Evolutionary conservation across 2,797 vertebrate genomes (phyloP).

Genomic region (Channallabes apus): DNA sequence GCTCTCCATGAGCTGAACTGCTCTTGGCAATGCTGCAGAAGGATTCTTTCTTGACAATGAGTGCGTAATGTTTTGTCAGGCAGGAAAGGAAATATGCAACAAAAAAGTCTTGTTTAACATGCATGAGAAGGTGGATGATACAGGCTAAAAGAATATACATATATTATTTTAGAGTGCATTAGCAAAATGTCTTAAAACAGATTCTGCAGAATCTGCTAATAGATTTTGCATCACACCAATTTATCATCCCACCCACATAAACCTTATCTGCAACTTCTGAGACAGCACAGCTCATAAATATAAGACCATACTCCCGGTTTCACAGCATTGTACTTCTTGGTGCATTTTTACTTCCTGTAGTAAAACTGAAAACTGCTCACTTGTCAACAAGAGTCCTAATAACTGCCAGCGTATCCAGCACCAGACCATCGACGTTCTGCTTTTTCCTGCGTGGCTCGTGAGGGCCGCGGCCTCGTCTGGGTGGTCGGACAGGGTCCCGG

Average conservation of each 20-base stretch:
- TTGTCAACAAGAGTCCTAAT: constrained; percentile 98
- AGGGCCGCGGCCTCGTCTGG: constrained; percentile 90
- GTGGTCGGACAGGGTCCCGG: constrained; percentile 92
- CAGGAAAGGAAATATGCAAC: background rate
- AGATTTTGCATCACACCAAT: background rate
- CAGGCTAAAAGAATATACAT: background rate
- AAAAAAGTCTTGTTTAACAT: background rate
- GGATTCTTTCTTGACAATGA: background rate
- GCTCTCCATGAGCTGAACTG: background rate
- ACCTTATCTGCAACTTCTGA: constrained; percentile 5
- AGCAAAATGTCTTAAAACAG: background rate
- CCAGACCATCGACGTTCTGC: constrained; percentile 94
- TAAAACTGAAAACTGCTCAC: constrained; percentile 77
- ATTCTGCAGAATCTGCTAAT: background rate
- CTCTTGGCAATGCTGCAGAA: background rate
- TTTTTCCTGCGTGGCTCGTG: constrained; percentile 97
- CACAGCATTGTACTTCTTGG: background rate
- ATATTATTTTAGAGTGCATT: background rate
- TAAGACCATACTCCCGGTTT: background rate
- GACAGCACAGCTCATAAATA: background rate
- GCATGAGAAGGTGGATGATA: background rate
- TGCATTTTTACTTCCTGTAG: background rate
- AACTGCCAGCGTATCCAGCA: constrained; percentile 95
- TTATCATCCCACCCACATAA: background rate
- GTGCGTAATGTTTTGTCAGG: background rate